Evolutionary conservation across 2,113 vertebrate species (phyloP), one percentile per base, ranked within the genome.

Genomic region (Xenopus laevis): DNA sequence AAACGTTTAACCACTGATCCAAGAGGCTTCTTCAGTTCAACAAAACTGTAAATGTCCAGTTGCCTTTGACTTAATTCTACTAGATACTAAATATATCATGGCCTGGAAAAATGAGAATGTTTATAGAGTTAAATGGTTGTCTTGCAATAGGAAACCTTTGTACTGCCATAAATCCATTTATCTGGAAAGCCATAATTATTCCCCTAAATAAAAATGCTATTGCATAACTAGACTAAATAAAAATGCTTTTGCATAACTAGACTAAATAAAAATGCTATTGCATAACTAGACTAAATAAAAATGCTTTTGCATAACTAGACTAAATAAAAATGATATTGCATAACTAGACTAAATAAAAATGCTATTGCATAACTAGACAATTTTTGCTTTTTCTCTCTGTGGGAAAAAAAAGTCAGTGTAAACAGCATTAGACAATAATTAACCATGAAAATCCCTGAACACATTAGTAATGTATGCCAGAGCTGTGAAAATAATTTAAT

Each of bases 301-400:
- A 72, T 65, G 27, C n/a, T 15, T 58, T 46, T 66, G 71, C 63
- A 58, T 50, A 74, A 74, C 21, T 23, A 65, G 61, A 50, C 71
- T 65, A 72, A 72, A 72, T 57, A 72, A 72, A 65, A 72, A 72
- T 65, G 27, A 13, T 15, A 65, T 46, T 66, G 71, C 63, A 58
- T 50, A 74, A 74, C 21, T 23, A 65, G 61, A 50, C 18, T 8
- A 27, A 27, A 27, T 27, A 27, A 27, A 27, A 27, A 27, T 27
- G 23, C 23, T 27, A 27, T 27, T 27, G 4, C 4, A 27, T 27
- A 27, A 27, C 23, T 27, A 27, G 23, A 4, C 60, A 27, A 53
- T 18, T 23, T 13, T 53, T 52, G 20, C 57, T 57, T n/a, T 55
- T 65, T 65, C 15, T 65, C 33, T 4, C 30, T 61, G 18, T 13